phyloP scores from a whole-genome alignment of 2,113 vertebrate genomes.

The Pimephales promelas region DNA sequence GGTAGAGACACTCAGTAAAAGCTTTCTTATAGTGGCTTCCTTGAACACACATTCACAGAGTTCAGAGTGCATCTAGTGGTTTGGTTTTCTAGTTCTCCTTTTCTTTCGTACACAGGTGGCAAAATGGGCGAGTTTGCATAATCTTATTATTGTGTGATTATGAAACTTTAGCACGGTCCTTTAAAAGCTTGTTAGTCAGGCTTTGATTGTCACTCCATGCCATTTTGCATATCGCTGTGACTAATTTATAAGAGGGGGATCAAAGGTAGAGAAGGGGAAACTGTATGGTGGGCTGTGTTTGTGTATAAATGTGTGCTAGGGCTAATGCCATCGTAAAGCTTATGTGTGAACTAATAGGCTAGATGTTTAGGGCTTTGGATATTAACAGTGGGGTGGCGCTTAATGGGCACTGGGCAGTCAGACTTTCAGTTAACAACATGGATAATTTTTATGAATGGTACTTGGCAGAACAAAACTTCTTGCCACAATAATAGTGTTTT shows the following conservation, averaged over 20 bases:
- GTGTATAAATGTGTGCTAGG: conserved; percentile 33
- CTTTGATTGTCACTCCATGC: conserved; percentile 79
- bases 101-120: conserved; percentile 53
- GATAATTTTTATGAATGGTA: background rate
- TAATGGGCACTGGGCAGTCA: conserved; percentile 44
- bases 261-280: conserved; percentile 60
- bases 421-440: conserved; percentile 22
- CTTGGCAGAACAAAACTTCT: background rate
- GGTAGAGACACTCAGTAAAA: conserved; percentile 15
- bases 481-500: background rate
- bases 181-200: conserved; percentile 80
- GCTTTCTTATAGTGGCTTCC: conserved; percentile 23
- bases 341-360: conserved; percentile 46
- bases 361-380: conserved; percentile 27
- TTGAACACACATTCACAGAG: conserved; percentile 36
- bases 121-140: conserved; percentile 62
- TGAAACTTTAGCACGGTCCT: conserved; percentile 77
- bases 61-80: conserved; percentile 20
- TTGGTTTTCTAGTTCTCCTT: background rate
- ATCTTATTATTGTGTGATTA: conserved; percentile 77
- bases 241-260: conserved; percentile 77
- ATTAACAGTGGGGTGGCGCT: conserved; percentile 48
- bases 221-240: conserved; percentile 75
- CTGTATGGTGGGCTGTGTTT: conserved; percentile 52
- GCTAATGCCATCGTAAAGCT: conserved; percentile 44